Conservation (phyloP, 2,888 invertebrate species). For the Carterocephalus palaemon region DNA sequence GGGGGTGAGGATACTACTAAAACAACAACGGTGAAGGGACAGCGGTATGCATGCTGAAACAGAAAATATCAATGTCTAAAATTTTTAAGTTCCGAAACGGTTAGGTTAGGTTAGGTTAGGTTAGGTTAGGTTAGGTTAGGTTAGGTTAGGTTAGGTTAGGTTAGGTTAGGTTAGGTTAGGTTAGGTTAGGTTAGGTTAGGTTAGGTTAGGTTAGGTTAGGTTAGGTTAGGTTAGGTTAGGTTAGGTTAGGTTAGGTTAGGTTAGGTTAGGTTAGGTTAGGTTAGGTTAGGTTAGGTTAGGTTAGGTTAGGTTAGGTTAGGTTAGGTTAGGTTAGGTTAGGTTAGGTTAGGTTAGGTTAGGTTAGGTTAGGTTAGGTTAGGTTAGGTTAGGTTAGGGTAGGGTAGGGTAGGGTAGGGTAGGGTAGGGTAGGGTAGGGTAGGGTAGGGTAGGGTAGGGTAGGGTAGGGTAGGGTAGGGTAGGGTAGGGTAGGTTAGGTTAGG, state of each 20-base stretch:
- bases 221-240: slow-evolving; percentile 28
- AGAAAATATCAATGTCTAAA: no score
- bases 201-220: slow-evolving; percentile 27
- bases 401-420: slow-evolving; percentile 25
- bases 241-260: slow-evolving; percentile 28
- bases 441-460: slow-evolving; percentile 26
- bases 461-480: slow-evolving; percentile 29
- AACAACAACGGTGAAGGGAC: no score
- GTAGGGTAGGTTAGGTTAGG: slow-evolving; percentile 30
- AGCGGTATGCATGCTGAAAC: no score
- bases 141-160: slow-evolving; percentile 28
- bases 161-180: slow-evolving; percentile 28
- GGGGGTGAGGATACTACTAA: no score
- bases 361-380: slow-evolving; percentile 28
- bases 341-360: slow-evolving; percentile 23
- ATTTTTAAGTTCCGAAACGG: no score
- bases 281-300: slow-evolving; percentile 28
- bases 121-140: neutral
- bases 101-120: no score
- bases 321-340: slow-evolving; percentile 23
- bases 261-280: slow-evolving; percentile 28
- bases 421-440: slow-evolving; percentile 28
- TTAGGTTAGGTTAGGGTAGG: slow-evolving; percentile 25
- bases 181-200: slow-evolving; percentile 27
- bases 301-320: slow-evolving; percentile 28